A percentile compares a stretch with the other conserved stretches of the same genome.
These are phyloP conservation scores for Asarcornis scutulata DNA, from an alignment of 2,113 vertebrate genomes.

Conservation along the genomic window DNA sequence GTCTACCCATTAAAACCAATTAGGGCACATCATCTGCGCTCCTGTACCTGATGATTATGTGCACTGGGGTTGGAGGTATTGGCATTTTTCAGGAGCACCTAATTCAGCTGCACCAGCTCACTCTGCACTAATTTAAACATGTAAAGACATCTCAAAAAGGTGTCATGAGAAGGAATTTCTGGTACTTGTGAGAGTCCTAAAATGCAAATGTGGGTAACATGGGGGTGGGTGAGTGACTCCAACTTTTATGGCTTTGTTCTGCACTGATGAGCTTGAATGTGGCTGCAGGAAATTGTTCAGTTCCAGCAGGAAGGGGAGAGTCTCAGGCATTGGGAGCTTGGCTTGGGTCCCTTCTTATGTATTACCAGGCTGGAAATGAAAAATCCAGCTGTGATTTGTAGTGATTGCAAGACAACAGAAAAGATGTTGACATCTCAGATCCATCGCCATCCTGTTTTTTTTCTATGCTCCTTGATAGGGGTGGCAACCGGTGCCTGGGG, in stretches of 20 bases:
- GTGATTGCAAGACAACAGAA: neutral
- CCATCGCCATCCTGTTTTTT: neutral
- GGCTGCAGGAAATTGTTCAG: neutral
- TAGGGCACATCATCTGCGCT: neutral
- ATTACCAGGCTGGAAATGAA: neutral
- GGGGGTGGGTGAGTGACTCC: neutral
- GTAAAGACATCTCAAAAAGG: neutral
- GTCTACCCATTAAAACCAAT: neutral
- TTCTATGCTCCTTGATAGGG: neutral
- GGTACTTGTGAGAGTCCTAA: neutral
- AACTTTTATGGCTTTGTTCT: neutral
- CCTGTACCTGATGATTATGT: neutral
- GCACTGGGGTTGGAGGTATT: neutral
- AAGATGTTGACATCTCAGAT: neutral
- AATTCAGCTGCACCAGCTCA: neutral
- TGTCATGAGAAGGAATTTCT: neutral
- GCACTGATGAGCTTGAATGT: neutral
- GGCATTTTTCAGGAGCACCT: neutral
- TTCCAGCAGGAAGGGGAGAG: neutral
- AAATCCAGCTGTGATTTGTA: neutral
- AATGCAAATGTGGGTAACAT: rapidly evolving
- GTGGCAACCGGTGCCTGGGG: neutral
- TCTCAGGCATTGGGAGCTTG: neutral
- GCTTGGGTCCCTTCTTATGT: neutral
- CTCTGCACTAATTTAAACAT: rapidly evolving